Conservation (phyloP, 2,113 vertebrate species). For the Leptocoma aspasia region DNA sequence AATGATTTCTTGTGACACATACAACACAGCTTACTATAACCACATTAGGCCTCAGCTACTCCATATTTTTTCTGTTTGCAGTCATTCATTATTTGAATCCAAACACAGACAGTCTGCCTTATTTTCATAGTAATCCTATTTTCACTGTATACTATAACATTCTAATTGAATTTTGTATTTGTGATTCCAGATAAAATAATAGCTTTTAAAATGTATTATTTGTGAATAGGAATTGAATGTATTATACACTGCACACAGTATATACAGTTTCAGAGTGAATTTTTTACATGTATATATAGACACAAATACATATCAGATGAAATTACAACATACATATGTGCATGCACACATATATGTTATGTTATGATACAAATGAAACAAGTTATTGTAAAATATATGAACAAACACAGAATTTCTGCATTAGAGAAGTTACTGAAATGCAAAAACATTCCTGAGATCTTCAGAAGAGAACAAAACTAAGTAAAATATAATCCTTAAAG, state of each 20-base stretch:
- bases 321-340: neutral
- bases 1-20: neutral
- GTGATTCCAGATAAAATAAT: neutral
- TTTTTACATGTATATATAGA: neutral
- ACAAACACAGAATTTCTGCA: neutral
- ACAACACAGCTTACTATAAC: neutral
- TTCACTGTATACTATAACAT: neutral
- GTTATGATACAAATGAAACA: neutral
- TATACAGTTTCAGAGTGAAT: neutral
- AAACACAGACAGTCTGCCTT: neutral
- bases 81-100: neutral
- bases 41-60: neutral
- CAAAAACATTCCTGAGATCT: neutral
- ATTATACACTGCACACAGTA: neutral
- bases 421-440: neutral
- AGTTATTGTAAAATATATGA: neutral
- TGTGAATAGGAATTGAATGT: neutral
- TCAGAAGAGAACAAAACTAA: neutral
- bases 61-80: neutral
- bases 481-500: neutral
- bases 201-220: neutral
- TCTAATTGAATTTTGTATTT: neutral
- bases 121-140: neutral
- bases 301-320: neutral
- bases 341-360: fast-evolving